Percentiles rank a stretch among this genome's conserved stretches.
Evolutionary conservation across 2,888 invertebrate species (phyloP).

Genomic region (Platycheirus albimanus): DNA sequence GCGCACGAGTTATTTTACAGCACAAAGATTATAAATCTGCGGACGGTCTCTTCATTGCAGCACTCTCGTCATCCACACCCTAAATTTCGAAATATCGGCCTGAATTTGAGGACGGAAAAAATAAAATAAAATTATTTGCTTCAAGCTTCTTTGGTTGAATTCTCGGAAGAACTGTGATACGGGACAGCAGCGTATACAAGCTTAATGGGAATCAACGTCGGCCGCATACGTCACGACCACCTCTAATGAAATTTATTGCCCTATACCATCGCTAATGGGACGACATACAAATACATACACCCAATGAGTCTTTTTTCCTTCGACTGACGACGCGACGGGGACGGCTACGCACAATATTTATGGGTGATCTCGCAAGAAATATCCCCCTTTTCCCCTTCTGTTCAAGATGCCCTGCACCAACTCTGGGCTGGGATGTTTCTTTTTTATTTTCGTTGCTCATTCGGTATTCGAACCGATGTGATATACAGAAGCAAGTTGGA

Average conservation of each 20-base stretch:
- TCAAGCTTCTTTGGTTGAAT: constrained; percentile 41
- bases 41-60: too few species aligned
- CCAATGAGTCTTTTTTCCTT: background rate
- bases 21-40: constrained; percentile 63
- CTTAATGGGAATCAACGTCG: constrained; percentile 41
- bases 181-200: too few species aligned
- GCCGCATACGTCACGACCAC: constrained; percentile 63
- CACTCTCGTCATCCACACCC: constrained; percentile 61
- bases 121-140: constrained; percentile 7
- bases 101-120: constrained; percentile 47
- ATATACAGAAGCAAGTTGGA: constrained; percentile 13
- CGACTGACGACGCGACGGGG: too few species aligned
- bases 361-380: constrained; percentile 34
- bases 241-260: constrained; percentile 70
- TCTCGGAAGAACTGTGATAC: constrained; percentile 43
- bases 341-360: constrained; percentile 33
- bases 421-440: background rate
- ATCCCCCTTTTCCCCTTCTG: background rate
- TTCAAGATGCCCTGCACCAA: background rate
- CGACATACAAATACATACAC: constrained; percentile 17
- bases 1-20: constrained; percentile 55
- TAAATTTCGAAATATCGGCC: constrained; percentile 66
- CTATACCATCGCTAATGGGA: constrained; percentile 42
- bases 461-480: background rate
- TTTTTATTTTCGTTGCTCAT: constrained; percentile 60